Evolutionary conservation across 2,797 vertebrate species (phyloP), one percentile per base, ranked within the genome.

Genomic region (Spinibarbus caldwelli): DNA sequence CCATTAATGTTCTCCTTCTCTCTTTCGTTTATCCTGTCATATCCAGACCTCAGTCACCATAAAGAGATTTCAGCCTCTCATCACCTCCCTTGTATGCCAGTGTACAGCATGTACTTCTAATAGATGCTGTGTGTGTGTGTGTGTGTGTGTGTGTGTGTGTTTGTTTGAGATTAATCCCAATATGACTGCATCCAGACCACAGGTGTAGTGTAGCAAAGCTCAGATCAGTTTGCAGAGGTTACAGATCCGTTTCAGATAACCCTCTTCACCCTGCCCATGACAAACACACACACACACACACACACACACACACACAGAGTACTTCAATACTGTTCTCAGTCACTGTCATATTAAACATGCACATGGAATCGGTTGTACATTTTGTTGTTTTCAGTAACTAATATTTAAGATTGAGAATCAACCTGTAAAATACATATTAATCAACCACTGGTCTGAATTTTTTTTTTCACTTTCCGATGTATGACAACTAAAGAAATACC

Each of bases 171-270:
- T 77, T 64, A 78, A 67, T 85, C 64, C 70, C 15, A 70, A 80
- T 67, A 72, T 83, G 85, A 85, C 75, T 80, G 80, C 49, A 64
- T 70, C 21, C 83, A 83, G 64, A 76, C 80, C 72, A 57, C 80
- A 85, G 68, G 86, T 89, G 83, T 85, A 76, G 86, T 70, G 41
- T 87, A 82, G 85, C 86, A 87, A 80, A 67, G 67, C 68, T 85
- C 76, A 75, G 77, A 87, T 87, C 75, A 47, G 54, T 71, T 85
- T 80, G 34, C 34, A 72, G 23, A 47, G 52, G 34, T 59, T 62
- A 80, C 45, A 80, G 66, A 66, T 67, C 21, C 5, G 34, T 82
- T 86, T 86, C 49, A 26, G 76, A 85, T 82, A 78, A 85, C 78
- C 36, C 34, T 70, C 57, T 62, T 43, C 67, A 62, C 6, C 34